These are phyloP conservation scores for Mesaphorura yosii DNA, from an alignment of 1,140 invertebrate genomes.

Conservation along the genomic window DNA sequence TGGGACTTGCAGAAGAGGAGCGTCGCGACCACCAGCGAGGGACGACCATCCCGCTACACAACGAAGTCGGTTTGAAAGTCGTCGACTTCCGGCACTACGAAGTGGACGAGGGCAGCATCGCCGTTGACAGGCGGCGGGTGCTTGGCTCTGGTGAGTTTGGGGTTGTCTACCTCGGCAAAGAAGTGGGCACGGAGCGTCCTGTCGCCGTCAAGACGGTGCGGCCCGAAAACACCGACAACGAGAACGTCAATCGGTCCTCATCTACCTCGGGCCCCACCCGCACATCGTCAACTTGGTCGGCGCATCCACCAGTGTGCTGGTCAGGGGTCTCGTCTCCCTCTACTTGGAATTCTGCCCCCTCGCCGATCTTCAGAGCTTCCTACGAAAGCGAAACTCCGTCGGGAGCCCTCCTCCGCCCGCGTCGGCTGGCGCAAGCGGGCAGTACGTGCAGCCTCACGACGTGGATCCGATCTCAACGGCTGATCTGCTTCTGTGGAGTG, in stretches of 20 bases:
- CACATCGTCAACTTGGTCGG: slow-evolving; percentile 66
- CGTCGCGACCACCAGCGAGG: too few relatives aligned
- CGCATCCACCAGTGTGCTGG: slow-evolving; percentile 48
- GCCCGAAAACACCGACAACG: neutral
- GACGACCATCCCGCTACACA: too few relatives aligned
- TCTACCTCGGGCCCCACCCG: slow-evolving; percentile 58
- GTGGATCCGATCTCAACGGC: neutral
- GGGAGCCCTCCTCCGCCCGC: neutral
- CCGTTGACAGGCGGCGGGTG: too few relatives aligned
- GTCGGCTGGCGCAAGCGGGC: neutral
- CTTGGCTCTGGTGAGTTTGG: slow-evolving; percentile 7
- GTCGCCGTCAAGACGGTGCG: slow-evolving; percentile 16
- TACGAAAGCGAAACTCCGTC: too few relatives aligned
- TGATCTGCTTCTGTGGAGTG: slow-evolving; percentile 5
- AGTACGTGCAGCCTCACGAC: neutral
- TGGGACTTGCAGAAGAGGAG: too few relatives aligned
- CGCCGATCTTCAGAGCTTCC: neutral
- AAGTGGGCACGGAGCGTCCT: neutral
- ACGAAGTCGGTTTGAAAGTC: too few relatives aligned
- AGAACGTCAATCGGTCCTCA: slow-evolving; percentile 47
- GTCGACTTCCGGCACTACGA: too few relatives aligned
- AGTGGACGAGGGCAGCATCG: too few relatives aligned
- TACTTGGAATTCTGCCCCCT: neutral
- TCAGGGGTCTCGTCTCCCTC: neutral
- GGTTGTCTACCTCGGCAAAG: slow-evolving; percentile 1